Base-by-base conservation (phyloP, 2,113 vertebrate species). In the Litocranius walleri region DNA sequence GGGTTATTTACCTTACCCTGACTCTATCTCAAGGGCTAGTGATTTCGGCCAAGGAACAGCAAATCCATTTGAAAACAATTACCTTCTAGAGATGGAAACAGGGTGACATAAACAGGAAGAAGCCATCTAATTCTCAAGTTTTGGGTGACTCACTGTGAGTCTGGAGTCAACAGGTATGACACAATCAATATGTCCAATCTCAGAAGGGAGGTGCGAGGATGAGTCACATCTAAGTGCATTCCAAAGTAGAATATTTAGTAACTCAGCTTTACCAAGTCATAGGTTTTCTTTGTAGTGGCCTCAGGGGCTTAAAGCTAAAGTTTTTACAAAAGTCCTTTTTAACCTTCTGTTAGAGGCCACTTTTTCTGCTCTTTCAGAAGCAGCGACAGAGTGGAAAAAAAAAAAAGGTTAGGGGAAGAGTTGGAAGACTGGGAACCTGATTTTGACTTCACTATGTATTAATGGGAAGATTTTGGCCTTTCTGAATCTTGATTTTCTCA, bases 81-180 rank as follows among this genome's bases (percentile, higher is more conserved):
- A 90, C 74, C 36, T 52, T 45, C 71, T 50, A 71, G 62, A 80
- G 90, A 84, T 88, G 85, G 71, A 67, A 94, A 93, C 67, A 80
- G 21, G 90, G 85, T n/a, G 14, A 90, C 36, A 84, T 88, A 95
- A 90, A 87, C 48, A 92, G 84, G 78, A 95, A 96, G 71, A 48
- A 77, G 54, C 30, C 91, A 62, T 36, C 56, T 90, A 91, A 83
- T 84, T 62, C 81, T 88, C 50, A 71, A 61, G 33, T 82, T 86
- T 27, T 4, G 6, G 64, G 52, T 92, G 92, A 96, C 82, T 93
- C 74, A 90, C 3, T 82, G 54, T 62, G 19, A 87, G 56, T 48
- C 62, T 59, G 36, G 85, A 61, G 33, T 83, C 96, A 88, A 90
- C 45, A 92, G 85, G 80, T 43, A 85, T 71, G 87, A 92, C 33